phyloP scores from a whole-genome alignment of 1,140 invertebrate species.

The Drosophila busckii region DNA sequence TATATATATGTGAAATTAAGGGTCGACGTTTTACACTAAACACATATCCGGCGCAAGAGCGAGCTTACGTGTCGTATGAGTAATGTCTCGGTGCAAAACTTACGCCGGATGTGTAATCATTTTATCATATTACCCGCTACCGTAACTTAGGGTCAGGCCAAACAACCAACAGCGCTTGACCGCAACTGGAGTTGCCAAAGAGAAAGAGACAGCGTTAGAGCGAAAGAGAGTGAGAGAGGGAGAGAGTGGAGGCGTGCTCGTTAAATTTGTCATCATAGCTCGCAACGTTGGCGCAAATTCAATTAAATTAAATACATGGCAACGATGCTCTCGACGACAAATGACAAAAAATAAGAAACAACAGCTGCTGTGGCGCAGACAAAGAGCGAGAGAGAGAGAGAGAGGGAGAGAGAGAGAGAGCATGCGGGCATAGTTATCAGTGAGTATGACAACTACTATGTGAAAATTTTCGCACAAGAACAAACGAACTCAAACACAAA shows the following conservation, averaged over 20 bases:
- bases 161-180: background rate
- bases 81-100: slow-evolving; percentile 72
- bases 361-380: no score
- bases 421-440: no score
- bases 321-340: slow-evolving; percentile 22
- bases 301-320: slow-evolving; percentile 75
- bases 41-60: slow-evolving; percentile 59
- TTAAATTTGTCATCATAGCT: slow-evolving; percentile 55
- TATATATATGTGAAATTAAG: slow-evolving; percentile 33
- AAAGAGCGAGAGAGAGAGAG: background rate
- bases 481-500: slow-evolving; percentile 1
- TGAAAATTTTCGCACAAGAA: slow-evolving; percentile 59
- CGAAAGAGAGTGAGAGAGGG: no score
- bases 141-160: background rate
- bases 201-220: no score
- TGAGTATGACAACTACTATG: slow-evolving; percentile 35
- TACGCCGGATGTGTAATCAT: slow-evolving; percentile 72
- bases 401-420: background rate
- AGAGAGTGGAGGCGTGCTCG: slow-evolving; percentile 45
- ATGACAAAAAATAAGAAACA: no score
- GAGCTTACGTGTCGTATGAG: slow-evolving; percentile 66
- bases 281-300: slow-evolving; percentile 57
- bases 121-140: slow-evolving; percentile 66
- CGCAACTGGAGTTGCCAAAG: no score
- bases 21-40: slow-evolving; percentile 60